Evolutionary conservation across 2,113 vertebrate species (phyloP).

Genomic region (Apodemus sylvaticus): DNA sequence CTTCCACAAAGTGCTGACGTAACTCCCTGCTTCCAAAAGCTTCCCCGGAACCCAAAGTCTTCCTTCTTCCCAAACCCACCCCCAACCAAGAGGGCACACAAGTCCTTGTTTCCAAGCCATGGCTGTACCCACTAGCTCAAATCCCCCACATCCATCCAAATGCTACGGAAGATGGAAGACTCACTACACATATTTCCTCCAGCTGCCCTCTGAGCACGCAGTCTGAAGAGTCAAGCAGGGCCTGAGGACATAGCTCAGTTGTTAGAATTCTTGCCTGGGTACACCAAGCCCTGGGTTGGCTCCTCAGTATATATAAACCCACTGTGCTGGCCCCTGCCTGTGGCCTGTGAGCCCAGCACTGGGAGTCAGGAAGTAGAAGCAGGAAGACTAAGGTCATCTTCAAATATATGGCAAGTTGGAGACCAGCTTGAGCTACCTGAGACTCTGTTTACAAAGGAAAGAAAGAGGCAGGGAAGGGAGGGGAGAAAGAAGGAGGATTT

Average conservation of each 20-base stretch:
- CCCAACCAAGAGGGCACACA: neutral
- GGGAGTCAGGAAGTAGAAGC: neutral
- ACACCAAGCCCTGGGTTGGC: neutral
- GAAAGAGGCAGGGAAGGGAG: neutral
- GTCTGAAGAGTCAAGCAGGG: neutral
- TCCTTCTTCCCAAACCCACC: too few species aligned
- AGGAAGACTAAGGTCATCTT: neutral
- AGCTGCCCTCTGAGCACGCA: neutral
- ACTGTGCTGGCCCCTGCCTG: neutral
- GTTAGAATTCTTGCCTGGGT: neutral
- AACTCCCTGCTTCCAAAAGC: neutral
- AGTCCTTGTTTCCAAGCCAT: neutral
- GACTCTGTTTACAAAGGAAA: neutral
- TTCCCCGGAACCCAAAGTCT: neutral
- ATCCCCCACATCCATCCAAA: neutral
- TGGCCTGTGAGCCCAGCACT: neutral
- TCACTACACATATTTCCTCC: neutral
- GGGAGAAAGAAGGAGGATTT: too few species aligned
- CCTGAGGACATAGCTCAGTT: neutral
- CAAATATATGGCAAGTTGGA: neutral
- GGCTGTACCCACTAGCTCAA: accelerated
- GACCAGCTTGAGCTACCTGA: neutral
- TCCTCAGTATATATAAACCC: neutral
- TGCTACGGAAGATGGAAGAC: neutral
- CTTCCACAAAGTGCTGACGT: neutral